Evolutionary conservation across 2,113 vertebrate genomes (phyloP).

Genomic region (Apteryx mantelli): DNA sequence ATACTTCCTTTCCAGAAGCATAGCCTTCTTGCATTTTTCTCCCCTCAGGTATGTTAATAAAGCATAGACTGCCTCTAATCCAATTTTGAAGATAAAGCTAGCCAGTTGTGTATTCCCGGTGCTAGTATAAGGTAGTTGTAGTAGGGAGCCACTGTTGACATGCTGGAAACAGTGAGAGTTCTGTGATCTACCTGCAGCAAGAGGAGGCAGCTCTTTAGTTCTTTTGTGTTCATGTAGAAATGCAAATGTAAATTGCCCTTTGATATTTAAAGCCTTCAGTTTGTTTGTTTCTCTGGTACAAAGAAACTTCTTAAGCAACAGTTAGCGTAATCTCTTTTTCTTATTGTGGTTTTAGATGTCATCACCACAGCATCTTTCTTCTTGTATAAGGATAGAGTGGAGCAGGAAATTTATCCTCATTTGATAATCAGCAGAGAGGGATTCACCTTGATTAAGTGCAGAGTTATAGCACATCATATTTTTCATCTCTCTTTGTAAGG

Average conservation of each 20-base stretch:
- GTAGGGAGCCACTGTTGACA: not conserved
- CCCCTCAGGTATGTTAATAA: not conserved
- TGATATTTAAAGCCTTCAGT: slow-evolving; percentile 69
- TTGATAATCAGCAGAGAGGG: slow-evolving; percentile 57
- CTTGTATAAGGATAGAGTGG: not conserved
- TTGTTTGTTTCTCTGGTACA: slow-evolving; percentile 69
- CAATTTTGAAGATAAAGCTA: slow-evolving; percentile 12
- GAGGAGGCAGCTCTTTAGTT: slow-evolving; percentile 13
- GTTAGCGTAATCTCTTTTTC: slow-evolving; percentile 70
- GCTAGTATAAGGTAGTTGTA: not conserved
- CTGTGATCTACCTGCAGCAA: slow-evolving; percentile 52
- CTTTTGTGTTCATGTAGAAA: slow-evolving; percentile 26
- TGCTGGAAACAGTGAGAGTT: not conserved
- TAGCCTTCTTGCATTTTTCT: not conserved
- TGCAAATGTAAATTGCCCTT: slow-evolving; percentile 61
- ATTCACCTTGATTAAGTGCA: slow-evolving; percentile 70
- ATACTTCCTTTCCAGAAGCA: not conserved
- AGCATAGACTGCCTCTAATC: not conserved
- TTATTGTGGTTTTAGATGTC: slow-evolving; percentile 64
- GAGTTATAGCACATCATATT: slow-evolving; percentile 18
- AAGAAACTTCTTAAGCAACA: slow-evolving; percentile 65
- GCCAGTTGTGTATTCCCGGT: not conserved
- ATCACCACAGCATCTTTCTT: slow-evolving; percentile 34
- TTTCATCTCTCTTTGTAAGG: slow-evolving; percentile 22
- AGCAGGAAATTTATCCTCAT: slow-evolving; percentile 61